Base-by-base conservation (phyloP, 2,888 invertebrate species). In the Neelides folsomi region DNA sequence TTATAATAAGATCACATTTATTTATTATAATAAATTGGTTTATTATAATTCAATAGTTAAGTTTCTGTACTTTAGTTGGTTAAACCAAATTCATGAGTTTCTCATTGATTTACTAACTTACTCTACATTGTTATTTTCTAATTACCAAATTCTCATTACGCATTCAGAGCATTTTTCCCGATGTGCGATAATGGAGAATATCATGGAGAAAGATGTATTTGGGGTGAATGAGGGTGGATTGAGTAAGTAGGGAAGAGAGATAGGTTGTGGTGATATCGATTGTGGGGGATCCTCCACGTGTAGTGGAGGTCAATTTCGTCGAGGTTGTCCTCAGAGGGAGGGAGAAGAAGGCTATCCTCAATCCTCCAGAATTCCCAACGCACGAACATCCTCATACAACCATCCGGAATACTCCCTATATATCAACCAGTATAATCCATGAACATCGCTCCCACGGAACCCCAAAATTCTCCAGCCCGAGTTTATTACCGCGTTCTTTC, bases 281-380 rank as follows among this genome's bases (percentile, higher is more conserved):
- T 27, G 27, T 27, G 27, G 27, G n/a, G 27, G 27, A 27, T 27
- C 53, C 58, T 63, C 60, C 63, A 63, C 63, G 63, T 63, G 63
- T 60, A 63, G 61, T 7, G 27, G 58, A 63, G 63, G 63, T 63
- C 63, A 63, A 63, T 61, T 63, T 60, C 57, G 61, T 60, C 60
- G 56, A 59, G 58, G 59, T 63, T 61, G 63, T 61, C 63, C 61
- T 61, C 55, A 59, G 59, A 49, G 56, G 48, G 27, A 52, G 55
- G 45, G 48, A 39, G 43, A 20, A 42, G 44, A 48, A 16, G 38
- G 16, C 6, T n/a, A 43, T 43, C 19, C 19, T 16, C 43, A 27
- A 27, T 27, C 27, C 27, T 27, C 27, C 27, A 27, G 27, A 27
- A 27, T 27, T 27, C 27, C 27, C 27, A 13, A 16, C 37, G 39